Conservation (phyloP, 2,113 vertebrate species). For the Oryzias woworae region DNA sequence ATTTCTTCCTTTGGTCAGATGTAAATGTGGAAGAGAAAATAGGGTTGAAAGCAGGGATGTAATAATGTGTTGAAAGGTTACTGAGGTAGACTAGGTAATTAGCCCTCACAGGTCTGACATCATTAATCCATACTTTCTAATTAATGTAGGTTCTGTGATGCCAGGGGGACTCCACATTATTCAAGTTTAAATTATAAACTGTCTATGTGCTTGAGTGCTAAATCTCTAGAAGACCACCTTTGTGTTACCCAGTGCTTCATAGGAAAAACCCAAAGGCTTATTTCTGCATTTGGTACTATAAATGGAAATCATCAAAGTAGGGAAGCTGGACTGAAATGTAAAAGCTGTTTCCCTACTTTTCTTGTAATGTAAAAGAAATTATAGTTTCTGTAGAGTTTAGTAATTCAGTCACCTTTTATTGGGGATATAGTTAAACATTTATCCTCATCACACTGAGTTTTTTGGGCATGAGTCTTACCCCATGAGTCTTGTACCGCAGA, state of each 20-base stretch:
- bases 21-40: slow-evolving; percentile 29
- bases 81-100: slow-evolving; percentile 76
- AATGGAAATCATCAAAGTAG: slow-evolving; percentile 28
- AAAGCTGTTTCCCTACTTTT: not conserved
- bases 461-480: slow-evolving; percentile 43
- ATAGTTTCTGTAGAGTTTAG: slow-evolving; percentile 5
- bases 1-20: slow-evolving; percentile 52
- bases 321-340: slow-evolving; percentile 9
- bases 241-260: slow-evolving; percentile 52
- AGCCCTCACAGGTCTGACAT: slow-evolving; percentile 74
- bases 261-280: slow-evolving; percentile 45
- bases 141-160: slow-evolving; percentile 69
- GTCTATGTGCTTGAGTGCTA: slow-evolving; percentile 33
- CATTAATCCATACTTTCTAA: slow-evolving; percentile 80
- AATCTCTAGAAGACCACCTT: slow-evolving; percentile 54
- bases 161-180: slow-evolving; percentile 70
- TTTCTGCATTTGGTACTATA: slow-evolving; percentile 64
- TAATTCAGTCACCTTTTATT: slow-evolving; percentile 63
- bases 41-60: slow-evolving; percentile 42
- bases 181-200: slow-evolving; percentile 69
- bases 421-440: slow-evolving; percentile 75
- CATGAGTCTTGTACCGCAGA: slow-evolving; percentile 44
- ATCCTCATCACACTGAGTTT: slow-evolving; percentile 70
- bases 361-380: slow-evolving; percentile 17
- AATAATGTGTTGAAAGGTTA: slow-evolving; percentile 76